Percentiles rank a stretch among this genome's conserved stretches.
These are phyloP conservation scores for Spermophilus dauricus DNA, from an alignment of 2,113 vertebrate species.

Conservation along the genomic window DNA sequence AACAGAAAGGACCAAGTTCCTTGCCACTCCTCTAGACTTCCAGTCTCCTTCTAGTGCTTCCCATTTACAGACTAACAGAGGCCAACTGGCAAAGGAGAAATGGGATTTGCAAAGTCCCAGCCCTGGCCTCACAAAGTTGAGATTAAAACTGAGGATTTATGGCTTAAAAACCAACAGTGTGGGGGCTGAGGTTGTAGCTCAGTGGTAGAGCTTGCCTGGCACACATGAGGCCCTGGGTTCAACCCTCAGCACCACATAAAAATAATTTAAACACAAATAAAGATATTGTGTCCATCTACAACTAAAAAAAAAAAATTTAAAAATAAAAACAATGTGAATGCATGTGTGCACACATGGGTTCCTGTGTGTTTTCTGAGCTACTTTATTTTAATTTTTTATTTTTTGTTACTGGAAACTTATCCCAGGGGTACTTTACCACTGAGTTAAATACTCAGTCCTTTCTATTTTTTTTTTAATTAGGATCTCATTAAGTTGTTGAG, in stretches of 20 bases:
- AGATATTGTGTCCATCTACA: too few relatives aligned
- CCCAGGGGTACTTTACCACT: too few relatives aligned
- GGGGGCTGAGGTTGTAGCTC: too few relatives aligned
- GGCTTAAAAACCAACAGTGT: not conserved
- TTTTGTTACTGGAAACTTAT: too few relatives aligned
- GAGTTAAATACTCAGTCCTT: too few relatives aligned
- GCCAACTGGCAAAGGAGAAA: not conserved
- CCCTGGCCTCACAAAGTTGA: not conserved
- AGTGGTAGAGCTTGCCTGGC: too few relatives aligned
- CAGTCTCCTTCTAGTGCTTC: not conserved
- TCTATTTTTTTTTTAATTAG: too few relatives aligned
- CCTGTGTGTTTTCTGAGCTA: not conserved
- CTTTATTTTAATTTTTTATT: not conserved
- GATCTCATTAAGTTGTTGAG: too few relatives aligned
- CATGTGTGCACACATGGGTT: not conserved
- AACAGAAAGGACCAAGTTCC: constrained; percentile 29
- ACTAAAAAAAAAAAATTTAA: too few relatives aligned
- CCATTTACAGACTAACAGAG: not conserved
- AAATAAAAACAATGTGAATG: not conserved
- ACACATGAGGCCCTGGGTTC: too few relatives aligned
- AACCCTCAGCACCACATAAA: too few relatives aligned
- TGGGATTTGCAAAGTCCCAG: not conserved
- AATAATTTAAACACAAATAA: too few relatives aligned
- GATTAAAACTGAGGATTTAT: not conserved
- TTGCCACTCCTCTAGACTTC: not conserved